Evolutionary conservation across 2,888 invertebrate species (phyloP).

Genomic region (Nephrocerus scutellatus): DNA sequence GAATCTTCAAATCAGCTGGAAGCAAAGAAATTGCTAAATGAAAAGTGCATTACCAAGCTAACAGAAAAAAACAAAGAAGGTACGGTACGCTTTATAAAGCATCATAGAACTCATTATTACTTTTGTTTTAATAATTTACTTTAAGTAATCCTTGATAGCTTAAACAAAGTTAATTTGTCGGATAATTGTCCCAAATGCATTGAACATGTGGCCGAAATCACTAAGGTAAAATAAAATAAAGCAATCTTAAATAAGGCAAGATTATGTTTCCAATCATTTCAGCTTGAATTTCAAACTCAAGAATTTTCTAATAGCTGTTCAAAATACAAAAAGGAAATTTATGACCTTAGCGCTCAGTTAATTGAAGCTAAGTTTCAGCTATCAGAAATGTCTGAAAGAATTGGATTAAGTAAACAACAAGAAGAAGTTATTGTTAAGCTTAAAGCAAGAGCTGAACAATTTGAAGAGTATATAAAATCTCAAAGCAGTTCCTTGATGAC

Average conservation of each 20-base stretch:
- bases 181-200: conserved; percentile 38
- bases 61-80: conserved; percentile 27
- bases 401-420: conserved; percentile 50
- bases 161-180: conserved; percentile 21
- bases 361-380: conserved; percentile 38
- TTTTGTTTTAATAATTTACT: conserved; percentile 3
- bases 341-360: conserved; percentile 36
- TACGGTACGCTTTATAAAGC: conserved; percentile 20
- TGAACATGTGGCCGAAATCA: conserved; percentile 35
- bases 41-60: conserved; percentile 34
- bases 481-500: conserved; percentile 45
- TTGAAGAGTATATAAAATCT: conserved; percentile 57
- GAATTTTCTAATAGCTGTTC: conserved; percentile 36
- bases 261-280: conserved; percentile 13
- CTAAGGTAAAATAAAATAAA: conserved; percentile 32
- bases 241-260: background rate
- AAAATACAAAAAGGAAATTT: conserved; percentile 34
- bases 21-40: conserved; percentile 47
- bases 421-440: conserved; percentile 56
- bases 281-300: conserved; percentile 43
- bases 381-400: conserved; percentile 38
- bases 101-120: conserved; percentile 19
- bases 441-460: conserved; percentile 57
- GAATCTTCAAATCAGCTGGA: conserved; percentile 51
- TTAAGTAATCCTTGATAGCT: conserved; percentile 24